Percentiles rank a stretch among this genome's conserved stretches.
These are phyloP conservation scores for Leptosomus discolor DNA, from an alignment of 2,113 vertebrate genomes.

Conservation along the genomic window DNA sequence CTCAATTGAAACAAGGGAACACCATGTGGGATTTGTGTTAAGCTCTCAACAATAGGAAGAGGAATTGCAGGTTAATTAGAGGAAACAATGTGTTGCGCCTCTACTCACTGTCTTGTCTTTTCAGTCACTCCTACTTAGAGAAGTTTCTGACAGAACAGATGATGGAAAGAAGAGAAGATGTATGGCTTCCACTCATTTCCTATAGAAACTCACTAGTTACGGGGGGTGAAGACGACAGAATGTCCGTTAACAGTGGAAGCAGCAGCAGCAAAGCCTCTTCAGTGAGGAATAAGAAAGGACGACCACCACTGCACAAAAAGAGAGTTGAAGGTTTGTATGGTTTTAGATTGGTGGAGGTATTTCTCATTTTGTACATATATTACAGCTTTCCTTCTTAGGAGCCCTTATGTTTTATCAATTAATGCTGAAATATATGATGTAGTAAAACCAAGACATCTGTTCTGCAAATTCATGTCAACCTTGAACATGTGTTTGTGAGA, in stretches of 20 bases:
- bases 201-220: conserved; percentile 96
- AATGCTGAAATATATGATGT: accelerated
- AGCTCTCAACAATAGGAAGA: background rate
- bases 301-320: conserved; percentile 92
- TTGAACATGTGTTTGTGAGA: background rate
- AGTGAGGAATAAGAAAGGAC: conserved; percentile 95
- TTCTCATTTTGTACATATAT: background rate
- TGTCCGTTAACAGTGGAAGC: conserved; percentile 94
- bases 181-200: conserved; percentile 97
- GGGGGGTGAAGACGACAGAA: conserved; percentile 92
- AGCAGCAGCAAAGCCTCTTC: conserved; percentile 95
- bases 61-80: background rate
- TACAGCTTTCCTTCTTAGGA: background rate
- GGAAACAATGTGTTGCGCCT: background rate
- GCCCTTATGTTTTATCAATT: background rate
- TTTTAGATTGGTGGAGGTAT: background rate
- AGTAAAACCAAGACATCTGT: background rate
- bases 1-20: background rate
- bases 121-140: conserved; percentile 93
- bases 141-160: conserved; percentile 98
- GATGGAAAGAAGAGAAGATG: conserved; percentile 96
- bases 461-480: background rate
- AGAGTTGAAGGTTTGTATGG: conserved; percentile 87
- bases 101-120: background rate
- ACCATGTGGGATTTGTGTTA: background rate